Conservation (phyloP, 53 echinoderm and acorn worm genomes). For the Astropecten irregularis region DNA sequence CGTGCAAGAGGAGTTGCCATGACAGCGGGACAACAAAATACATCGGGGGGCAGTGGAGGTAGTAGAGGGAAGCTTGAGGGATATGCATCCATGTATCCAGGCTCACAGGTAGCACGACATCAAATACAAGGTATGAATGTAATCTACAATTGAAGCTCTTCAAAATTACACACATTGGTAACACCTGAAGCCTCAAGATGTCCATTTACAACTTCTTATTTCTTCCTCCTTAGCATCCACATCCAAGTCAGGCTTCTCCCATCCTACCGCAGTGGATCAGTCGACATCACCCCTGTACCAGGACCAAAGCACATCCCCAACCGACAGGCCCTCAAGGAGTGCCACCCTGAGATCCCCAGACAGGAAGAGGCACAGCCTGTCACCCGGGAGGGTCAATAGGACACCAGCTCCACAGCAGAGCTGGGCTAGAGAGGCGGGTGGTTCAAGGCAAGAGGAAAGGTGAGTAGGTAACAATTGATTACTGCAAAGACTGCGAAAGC, state of each 20-base stretch:
- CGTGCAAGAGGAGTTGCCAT: background rate
- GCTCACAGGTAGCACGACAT: background rate
- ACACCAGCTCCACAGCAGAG: constrained; percentile 16
- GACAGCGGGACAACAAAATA: background rate
- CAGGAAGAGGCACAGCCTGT: background rate
- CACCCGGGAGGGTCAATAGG: constrained; percentile 34
- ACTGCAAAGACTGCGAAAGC: too few relatives aligned
- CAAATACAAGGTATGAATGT: constrained; percentile 10
- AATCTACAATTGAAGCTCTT: too few relatives aligned
- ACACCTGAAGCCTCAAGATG: too few relatives aligned
- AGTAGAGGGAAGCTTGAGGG: constrained; percentile 1
- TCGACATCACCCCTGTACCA: constrained; percentile 39
- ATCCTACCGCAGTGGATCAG: background rate
- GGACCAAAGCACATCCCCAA: background rate
- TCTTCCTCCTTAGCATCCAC: too few relatives aligned
- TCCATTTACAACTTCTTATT: too few relatives aligned
- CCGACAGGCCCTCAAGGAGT: background rate
- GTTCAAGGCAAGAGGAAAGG: background rate
- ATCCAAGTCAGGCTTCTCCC: constrained; percentile 14
- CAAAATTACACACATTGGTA: too few relatives aligned
- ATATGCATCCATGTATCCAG: constrained; percentile 49
- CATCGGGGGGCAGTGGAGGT: background rate
- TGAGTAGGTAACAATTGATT: too few relatives aligned
- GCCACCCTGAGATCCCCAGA: background rate
- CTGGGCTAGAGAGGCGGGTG: background rate